Base-by-base conservation (phyloP, 2,113 vertebrate species). In the Etheostoma spectabile region DNA sequence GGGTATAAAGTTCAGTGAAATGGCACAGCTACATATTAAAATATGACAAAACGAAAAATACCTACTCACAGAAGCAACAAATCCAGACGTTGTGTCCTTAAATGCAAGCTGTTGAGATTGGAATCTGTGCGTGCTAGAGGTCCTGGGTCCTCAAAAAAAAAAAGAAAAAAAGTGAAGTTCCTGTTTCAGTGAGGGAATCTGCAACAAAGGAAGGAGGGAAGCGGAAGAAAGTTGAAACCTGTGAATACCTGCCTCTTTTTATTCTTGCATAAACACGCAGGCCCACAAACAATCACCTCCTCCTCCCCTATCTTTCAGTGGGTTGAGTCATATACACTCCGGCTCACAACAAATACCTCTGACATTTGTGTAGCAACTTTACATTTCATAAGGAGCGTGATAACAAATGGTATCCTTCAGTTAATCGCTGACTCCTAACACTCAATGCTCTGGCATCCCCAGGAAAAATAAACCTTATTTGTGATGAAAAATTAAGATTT, bases 221-320 rank as follows among this genome's bases (percentile, higher is more conserved):
- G 86, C 49, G 83, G 81, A 89, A 85, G 85, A 91, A 89, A 89
- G 35, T 24, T 0, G 77, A 85, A 24, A 79, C 66, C 63, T 59
- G 53, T 75, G 69, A 92, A 77, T 87, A 89, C 82, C 82, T 91
- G 74, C 63, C 74, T 70, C 63, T 83, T 86, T 83, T 55, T 65
- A 52, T 45, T 8, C 8, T 42, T 42, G 18, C 42, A 56, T 2
- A 42, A 19, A 74, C 24, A 74, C 48, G 75, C 53, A 83, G 49
- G 81, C 49, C 80, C 48, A 74, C 38, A 78, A n/a, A 24, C 11
- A 70, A 42, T 45, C 33, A 48, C 35, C 38, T 27, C 27, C 59
- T 45, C 72, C 79, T 42, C 59, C 80, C 57, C 77, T 45, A 75
- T 62, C 48, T 74, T 66, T 30, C 24, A 77, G 61, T 35, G 46